phyloP scores from a whole-genome alignment of 2,797 vertebrate genomes.

The Triplophysa yarkandensis region DNA sequence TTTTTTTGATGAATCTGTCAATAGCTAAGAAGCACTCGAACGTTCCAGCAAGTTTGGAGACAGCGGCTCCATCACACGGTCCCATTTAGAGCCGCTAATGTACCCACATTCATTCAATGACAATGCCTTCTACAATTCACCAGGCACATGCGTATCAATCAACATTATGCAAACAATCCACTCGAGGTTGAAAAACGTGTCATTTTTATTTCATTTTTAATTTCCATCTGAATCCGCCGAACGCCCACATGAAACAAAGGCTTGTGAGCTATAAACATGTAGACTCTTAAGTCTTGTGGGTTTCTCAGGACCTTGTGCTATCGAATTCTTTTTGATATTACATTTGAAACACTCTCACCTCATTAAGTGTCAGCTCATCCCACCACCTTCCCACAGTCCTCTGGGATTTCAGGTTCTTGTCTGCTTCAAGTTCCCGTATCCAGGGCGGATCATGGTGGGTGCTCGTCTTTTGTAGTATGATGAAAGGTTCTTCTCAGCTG shows the following conservation, averaged over 20 bases:
- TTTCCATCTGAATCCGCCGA: background rate
- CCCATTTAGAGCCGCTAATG: slow-evolving; percentile 35
- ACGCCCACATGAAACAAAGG: background rate
- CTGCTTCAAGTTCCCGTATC: slow-evolving; percentile 6
- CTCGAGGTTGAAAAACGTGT: slow-evolving; percentile 32
- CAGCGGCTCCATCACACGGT: slow-evolving; percentile 24
- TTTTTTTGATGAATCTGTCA: slow-evolving; percentile 27
- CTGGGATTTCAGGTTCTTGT: slow-evolving; percentile 12
- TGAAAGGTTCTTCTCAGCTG: slow-evolving; percentile 7
- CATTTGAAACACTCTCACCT: slow-evolving; percentile 7
- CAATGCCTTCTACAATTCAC: slow-evolving; percentile 44
- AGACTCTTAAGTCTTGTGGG: background rate
- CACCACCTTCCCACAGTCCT: slow-evolving; percentile 1
- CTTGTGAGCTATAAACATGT: slow-evolving; percentile 8
- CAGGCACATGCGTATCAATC: slow-evolving; percentile 37
- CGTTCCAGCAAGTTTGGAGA: slow-evolving; percentile 23
- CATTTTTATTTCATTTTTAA: background rate
- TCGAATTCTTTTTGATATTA: slow-evolving; percentile 12
- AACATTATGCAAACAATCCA: slow-evolving; percentile 39
- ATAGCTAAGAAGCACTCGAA: background rate
- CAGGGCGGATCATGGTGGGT: slow-evolving; percentile 7
- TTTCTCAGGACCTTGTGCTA: background rate
- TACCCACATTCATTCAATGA: slow-evolving; percentile 50
- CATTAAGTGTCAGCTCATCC: slow-evolving; percentile 21
- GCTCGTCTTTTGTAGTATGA: slow-evolving; percentile 19